Base-by-base conservation (phyloP, 2,888 invertebrate species). In the Syrphus vitripennis region DNA sequence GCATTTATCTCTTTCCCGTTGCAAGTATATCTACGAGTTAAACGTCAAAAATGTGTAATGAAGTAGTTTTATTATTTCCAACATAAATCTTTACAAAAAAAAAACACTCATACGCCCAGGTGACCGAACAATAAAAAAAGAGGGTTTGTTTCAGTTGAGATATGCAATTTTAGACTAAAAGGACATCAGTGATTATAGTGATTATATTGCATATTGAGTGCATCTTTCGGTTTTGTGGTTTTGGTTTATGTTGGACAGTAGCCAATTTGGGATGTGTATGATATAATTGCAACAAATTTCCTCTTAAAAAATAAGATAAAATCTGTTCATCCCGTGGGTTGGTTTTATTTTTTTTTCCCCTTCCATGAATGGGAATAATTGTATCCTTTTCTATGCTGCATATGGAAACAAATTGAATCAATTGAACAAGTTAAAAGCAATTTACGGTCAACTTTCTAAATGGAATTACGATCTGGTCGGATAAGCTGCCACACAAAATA, bases 31-130 rank as follows among this genome's bases (percentile, higher is more conserved):
- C 5, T 31, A 45, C 16, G 12, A 42, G 55, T 48, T 40, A 61
- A 70, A 77, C 50, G 69, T 70, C 77, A 77, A 70, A 77, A 40
- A 77, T 69, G 69, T 77, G 59, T 50, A 59, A 61, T 69, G 10
- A 77, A 61, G 19, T 74, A 29, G 45, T 57, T 67, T n/a, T 34
- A 48, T 48, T 76, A 37, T 48, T 67, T 57, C 26, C 48, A 70
- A 48, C 37, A 59, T 34, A 61, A 61, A 45, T 4, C n/a, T 34
- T 21, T n/a, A 37, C 14, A 59, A 21, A 10, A 63, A 63, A 65
- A 65, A 61, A 34, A 12, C 29, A 77, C 50, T 48, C 48, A 72
- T 70, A 67, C 67, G 50, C 67, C 57, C 59, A 70, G 59, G 69
- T 59, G 48, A 50, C 55, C 37, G 24, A 48, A 50, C 21, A 67